phyloP scores from a whole-genome alignment of 1,140 invertebrate genomes.

The Radopholus similis region DNA sequence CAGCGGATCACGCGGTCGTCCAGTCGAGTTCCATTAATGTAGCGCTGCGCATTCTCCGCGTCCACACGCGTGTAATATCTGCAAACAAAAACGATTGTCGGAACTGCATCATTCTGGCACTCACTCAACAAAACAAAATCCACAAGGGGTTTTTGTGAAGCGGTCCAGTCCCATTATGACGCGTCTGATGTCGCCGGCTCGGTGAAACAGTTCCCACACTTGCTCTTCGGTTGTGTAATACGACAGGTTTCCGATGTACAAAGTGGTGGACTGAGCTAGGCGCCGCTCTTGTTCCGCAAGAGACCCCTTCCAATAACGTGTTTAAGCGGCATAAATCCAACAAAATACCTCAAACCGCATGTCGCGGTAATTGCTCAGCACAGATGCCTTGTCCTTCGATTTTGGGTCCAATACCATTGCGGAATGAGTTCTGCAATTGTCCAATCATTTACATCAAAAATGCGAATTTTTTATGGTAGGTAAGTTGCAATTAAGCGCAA shows the following conservation, averaged over 20 bases:
- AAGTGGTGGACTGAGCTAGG: slow-evolving; percentile 72
- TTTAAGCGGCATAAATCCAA: slow-evolving; percentile 2
- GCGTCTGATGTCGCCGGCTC: slow-evolving; percentile 89
- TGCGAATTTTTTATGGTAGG: not conserved
- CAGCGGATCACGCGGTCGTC: slow-evolving; percentile 95
- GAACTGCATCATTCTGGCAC: slow-evolving; percentile 43
- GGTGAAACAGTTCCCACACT: slow-evolving; percentile 92
- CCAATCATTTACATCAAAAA: not conserved
- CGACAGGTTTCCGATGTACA: slow-evolving; percentile 96
- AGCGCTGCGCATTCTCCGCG: slow-evolving; percentile 89
- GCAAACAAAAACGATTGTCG: not conserved
- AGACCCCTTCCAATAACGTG: slow-evolving; percentile 29
- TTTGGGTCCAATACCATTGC: slow-evolving; percentile 45
- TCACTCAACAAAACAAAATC: slow-evolving; percentile 98
- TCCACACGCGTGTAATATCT: slow-evolving; percentile 79
- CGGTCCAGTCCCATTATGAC: slow-evolving; percentile 98
- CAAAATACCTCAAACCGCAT: slow-evolving; percentile 49
- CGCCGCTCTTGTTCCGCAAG: slow-evolving; percentile 78
- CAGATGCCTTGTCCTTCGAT: slow-evolving; percentile 47
- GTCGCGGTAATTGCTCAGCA: slow-evolving; percentile 51
- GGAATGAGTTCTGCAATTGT: not conserved
- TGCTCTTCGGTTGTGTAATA: slow-evolving; percentile 99
- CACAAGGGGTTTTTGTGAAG: slow-evolving; percentile 96
- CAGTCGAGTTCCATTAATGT: slow-evolving; percentile 89
- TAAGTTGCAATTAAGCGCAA: not conserved